Percentiles rank a stretch among this genome's conserved stretches.
Evolutionary conservation across 2,797 vertebrate species (phyloP).

Genomic region (Ara ararauna): DNA sequence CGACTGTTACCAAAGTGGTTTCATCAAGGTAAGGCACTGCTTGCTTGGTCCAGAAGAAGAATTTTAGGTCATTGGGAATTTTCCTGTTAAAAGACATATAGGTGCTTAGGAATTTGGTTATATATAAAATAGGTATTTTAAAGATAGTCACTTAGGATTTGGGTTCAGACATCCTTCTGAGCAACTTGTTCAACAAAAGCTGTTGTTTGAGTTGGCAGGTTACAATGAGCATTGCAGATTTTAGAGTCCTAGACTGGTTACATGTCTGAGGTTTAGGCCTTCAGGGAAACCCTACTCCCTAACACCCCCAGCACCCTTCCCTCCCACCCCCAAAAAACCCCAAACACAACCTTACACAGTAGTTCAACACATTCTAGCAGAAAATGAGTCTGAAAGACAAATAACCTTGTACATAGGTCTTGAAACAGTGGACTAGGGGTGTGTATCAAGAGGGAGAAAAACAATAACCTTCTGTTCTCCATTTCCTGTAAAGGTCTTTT

Average conservation of each 20-base stretch:
- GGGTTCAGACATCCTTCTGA: background rate
- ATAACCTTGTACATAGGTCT: constrained; percentile 58
- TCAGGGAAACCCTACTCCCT: background rate
- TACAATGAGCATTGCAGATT: background rate
- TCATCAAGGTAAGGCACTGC: background rate
- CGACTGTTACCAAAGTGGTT: background rate
- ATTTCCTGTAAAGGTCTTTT: constrained; percentile 58
- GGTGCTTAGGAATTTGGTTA: background rate
- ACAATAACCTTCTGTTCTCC: constrained; percentile 70
- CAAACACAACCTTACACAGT: background rate
- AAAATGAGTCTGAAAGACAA: constrained; percentile 1
- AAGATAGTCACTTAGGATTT: background rate
- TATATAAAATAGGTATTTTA: background rate
- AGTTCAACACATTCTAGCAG: background rate
- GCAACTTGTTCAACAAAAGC: background rate
- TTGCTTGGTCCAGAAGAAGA: background rate
- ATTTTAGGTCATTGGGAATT: background rate
- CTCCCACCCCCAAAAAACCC: rapidly evolving
- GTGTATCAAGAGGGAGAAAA: constrained; percentile 38
- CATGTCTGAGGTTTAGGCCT: background rate
- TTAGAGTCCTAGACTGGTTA: background rate
- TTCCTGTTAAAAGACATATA: background rate
- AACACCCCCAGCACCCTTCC: background rate
- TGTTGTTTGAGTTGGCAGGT: background rate
- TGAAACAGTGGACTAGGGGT: constrained; percentile 59